Percentiles rank a stretch among this genome's conserved stretches.
phyloP scores from a whole-genome alignment of 1,140 invertebrate species.

The Drosophila oshimai region DNA sequence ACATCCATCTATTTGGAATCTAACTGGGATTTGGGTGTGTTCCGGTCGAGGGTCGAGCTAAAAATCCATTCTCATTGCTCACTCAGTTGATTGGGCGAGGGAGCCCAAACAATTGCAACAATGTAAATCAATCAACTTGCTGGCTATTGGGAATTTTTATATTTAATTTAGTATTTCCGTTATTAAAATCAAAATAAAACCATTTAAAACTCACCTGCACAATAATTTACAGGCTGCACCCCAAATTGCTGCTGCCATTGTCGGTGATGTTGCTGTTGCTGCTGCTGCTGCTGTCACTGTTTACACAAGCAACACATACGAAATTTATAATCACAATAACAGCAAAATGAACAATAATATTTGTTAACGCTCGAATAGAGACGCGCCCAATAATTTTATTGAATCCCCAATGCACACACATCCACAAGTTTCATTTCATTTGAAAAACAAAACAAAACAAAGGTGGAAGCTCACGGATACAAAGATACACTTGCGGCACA shows the following conservation, averaged over 20 bases:
- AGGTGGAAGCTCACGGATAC: constrained; percentile 46
- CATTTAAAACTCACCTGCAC: constrained; percentile 62
- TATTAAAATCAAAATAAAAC: constrained; percentile 63
- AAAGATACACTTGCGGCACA: constrained; percentile 30
- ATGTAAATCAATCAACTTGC: constrained; percentile 61
- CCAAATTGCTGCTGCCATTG: constrained; percentile 36
- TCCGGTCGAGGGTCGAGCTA: constrained; percentile 25
- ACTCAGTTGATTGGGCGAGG: constrained; percentile 7
- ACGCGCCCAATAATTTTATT: constrained; percentile 81
- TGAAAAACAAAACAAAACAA: constrained; percentile 55
- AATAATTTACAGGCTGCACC: constrained; percentile 71
- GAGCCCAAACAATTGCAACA: constrained; percentile 51
- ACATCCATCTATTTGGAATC: constrained; percentile 20
- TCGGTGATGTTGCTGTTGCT: constrained; percentile 11
- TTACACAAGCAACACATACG: constrained; percentile 63
- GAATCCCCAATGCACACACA: constrained; percentile 42
- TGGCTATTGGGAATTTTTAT: constrained; percentile 58
- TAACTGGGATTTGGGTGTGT: constrained; percentile 44
- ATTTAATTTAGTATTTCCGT: constrained; percentile 75
- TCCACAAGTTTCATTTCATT: constrained; percentile 50
- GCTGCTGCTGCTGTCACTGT: constrained; percentile 38
- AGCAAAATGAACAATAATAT: constrained; percentile 81
- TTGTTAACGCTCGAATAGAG: constrained; percentile 79
- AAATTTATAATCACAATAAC: constrained; percentile 82
- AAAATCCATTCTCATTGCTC: constrained; percentile 37